Percentiles rank a stretch among this genome's conserved stretches.
Evolutionary conservation across 2,113 vertebrate species (phyloP).

Genomic region (Pteruthius melanotis): DNA sequence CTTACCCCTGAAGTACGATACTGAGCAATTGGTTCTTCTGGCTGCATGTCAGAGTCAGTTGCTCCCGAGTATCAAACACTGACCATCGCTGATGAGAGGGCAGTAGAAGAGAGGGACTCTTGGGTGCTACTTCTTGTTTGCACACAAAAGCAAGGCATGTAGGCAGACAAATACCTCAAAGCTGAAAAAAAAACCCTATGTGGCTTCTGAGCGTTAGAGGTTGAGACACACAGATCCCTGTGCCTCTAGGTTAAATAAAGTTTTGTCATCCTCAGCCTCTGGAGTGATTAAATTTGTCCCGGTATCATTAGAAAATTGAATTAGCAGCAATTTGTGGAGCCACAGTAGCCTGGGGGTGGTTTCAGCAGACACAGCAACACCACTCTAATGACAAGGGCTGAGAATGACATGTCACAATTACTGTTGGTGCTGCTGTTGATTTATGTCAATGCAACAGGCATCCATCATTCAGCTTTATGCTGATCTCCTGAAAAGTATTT

Average conservation of each 20-base stretch:
- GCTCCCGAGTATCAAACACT: not conserved
- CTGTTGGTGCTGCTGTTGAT: slow-evolving; percentile 24
- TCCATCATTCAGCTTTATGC: not conserved
- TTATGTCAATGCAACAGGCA: not conserved
- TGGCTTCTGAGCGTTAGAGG: not conserved
- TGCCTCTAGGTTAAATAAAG: slow-evolving; percentile 53
- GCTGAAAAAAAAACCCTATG: not conserved
- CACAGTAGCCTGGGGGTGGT: slow-evolving; percentile 21
- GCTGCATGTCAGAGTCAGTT: not conserved
- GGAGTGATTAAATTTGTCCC: slow-evolving; percentile 64
- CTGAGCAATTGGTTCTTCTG: not conserved
- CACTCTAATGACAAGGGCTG: slow-evolving; percentile 9
- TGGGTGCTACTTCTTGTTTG: not conserved
- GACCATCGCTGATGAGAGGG: not conserved
- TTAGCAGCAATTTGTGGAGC: slow-evolving; percentile 44
- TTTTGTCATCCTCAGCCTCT: slow-evolving; percentile 40
- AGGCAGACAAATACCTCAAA: not conserved
- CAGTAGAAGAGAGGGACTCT: not conserved
- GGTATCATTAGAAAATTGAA: slow-evolving; percentile 63
- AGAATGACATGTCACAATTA: slow-evolving; percentile 36
- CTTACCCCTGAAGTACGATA: not conserved
- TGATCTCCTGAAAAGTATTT: not conserved
- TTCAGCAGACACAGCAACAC: not conserved
- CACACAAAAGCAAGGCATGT: not conserved
- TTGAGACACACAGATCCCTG: not conserved